Evolutionary conservation across 1,140 invertebrate species (phyloP), one percentile per base, ranked within the genome.

Genomic region (Holotrichia oblita): DNA sequence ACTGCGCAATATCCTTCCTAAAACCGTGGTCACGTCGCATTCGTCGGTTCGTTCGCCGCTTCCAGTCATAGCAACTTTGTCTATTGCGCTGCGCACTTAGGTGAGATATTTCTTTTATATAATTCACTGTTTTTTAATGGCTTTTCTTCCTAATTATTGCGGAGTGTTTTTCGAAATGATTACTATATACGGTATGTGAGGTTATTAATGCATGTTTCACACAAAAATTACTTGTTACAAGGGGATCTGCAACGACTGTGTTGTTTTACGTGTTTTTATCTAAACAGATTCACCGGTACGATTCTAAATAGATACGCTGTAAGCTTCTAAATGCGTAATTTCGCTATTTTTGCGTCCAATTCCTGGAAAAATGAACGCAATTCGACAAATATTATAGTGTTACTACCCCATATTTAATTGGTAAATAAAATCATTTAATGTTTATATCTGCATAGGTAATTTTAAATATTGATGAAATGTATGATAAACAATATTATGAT

Each of bases 1-100:
- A 69, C 61, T 69, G 61, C 61, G 61, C 61, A 69, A 69, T 69
- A 69, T 69, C 61, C 61, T 69, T 69, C 61, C 61, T 69, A 69
- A 69, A 69, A 69, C 61, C 61, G 61, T 69, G 61, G 61, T 69
- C 61, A 69, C 61, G 61, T 69, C 61, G 61, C 61, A 69, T 69
- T 69, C 61, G 61, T 69, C 61, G 22, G 61, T 22, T 34, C 22
- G 61, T 69, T 69, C 27, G 22, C 61, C 61, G 61, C 22, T 69
- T 69, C 61, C 61, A 69, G 61, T 69, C 61, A 69, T 69, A 69
- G 61, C 61, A 20, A 69, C 61, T 69, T 69, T 69, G 61, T 69
- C 61, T 69, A 69, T 69, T 69, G 61, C 61, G 61, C 61, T 69
- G 61, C 61, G 61, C 61, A 69, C 61, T 27, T 69, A 69, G 61